Conservation (phyloP, 2,888 invertebrate species). For the Exephanes ischioxanthus region DNA sequence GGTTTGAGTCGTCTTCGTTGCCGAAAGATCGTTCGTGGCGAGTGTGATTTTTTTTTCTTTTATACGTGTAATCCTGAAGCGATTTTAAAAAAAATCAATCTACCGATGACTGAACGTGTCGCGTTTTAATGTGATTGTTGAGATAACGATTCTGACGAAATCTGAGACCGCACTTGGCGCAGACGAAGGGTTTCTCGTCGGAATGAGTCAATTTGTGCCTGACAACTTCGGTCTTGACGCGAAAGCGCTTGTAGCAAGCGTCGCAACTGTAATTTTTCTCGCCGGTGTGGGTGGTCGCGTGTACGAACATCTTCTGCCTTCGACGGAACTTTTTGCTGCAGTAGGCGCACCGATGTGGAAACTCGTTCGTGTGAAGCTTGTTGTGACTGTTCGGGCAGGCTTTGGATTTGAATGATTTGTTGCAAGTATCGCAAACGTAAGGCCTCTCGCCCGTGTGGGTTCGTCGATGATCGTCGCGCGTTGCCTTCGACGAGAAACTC, state of each 20-base stretch:
- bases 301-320: conserved; percentile 82
- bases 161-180: conserved; percentile 84
- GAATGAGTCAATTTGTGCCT: conserved; percentile 87
- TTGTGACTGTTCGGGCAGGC: conserved; percentile 85
- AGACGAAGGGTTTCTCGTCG: conserved; percentile 86
- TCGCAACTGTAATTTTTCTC: conserved; percentile 86
- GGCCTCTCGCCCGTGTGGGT: conserved; percentile 82
- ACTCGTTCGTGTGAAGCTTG: conserved; percentile 85
- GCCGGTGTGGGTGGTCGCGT: conserved; percentile 86
- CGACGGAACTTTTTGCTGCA: conserved; percentile 87
- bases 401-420: conserved; percentile 84
- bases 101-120: conserved; percentile 79
- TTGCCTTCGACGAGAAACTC: conserved; percentile 82
- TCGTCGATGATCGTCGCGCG: conserved; percentile 83
- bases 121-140: conserved; percentile 85
- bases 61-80: neutral
- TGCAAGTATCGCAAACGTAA: conserved; percentile 85
- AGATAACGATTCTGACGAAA: conserved; percentile 87
- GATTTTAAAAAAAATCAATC: conserved; percentile 17
- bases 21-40: neutral
- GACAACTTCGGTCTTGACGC: conserved; percentile 87
- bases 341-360: conserved; percentile 84
- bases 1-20: conserved; percentile 67
- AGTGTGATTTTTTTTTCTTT: conserved; percentile 4
- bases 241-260: conserved; percentile 86